Base-by-base conservation (phyloP, 2,797 vertebrate species). In the Anomalospiza imberbis region DNA sequence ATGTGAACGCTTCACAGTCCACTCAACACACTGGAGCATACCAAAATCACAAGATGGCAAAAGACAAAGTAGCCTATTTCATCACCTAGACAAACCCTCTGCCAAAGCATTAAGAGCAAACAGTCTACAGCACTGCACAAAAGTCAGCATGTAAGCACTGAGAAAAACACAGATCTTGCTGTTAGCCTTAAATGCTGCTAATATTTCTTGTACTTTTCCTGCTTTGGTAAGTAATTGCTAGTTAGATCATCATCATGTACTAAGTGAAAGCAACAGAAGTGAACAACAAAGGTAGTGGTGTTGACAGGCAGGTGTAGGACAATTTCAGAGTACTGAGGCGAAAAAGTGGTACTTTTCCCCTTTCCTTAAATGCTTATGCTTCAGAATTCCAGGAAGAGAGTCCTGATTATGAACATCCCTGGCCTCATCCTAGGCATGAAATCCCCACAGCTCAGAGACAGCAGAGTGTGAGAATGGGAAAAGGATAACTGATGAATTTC, bases 211-310 rank as follows among this genome's bases (percentile, higher is more conserved):
- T 13, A 36, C 18, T 88, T 80, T 40, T 84, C 48, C 62, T 76
- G 10, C 74, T 62, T 73, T 55, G 38, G 14, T 40, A 78, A 71
- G 57, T 31, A 81, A 91, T 36, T 82, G 55, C 15, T 42, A 34
- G 20, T 53, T 60, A 82, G 28, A 73, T 32, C 18, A 42, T 11
- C 75, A 73, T 48, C 38, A 53, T 0, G 5, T 63, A 83, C 38
- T 13, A 55, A 55, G 32, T 31, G 51, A 88, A 0, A 0, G 24
- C 21, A 73, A 86, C 16, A 54, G 17, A 73, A 0, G 1, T 7
- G 31, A 94, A 77, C 12, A 55, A 54, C 4, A 82, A 81, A 79
- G 26, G 34, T 48, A 68, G 12, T 45, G n/a, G 61, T n/a, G 48
- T 48, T 63, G 88, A 71, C 26, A 81, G 25, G 14, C n/a, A 68